Evolutionary conservation across 2,888 invertebrate species (phyloP), one percentile per base, ranked within the genome.

Genomic region (Ichneumoninae sp.): DNA sequence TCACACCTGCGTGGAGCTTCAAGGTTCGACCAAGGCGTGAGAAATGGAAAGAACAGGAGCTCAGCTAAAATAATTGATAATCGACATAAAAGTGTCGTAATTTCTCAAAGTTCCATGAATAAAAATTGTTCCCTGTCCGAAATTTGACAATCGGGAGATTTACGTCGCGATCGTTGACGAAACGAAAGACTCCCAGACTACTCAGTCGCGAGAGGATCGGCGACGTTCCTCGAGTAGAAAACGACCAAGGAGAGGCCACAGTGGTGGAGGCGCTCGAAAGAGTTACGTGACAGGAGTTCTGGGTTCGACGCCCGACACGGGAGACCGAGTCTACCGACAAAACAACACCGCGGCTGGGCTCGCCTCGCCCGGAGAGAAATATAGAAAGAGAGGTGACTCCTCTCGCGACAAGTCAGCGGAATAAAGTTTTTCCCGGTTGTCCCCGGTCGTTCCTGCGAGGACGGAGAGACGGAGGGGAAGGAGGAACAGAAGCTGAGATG

Each of bases 321-420:
- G 50, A 81, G 76, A 83, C 84, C 83, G 81, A 85, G 74, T 86
- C 84, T 72, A 74, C 79, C 89, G 87, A 87, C 90, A 91, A 91
- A 91, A 91, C 91, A 91, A 91, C 90, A 89, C 86, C 86, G 84
- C 72, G 69, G 54, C 60, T 70, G 78, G 72, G 68, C 60, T 70
- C 80, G 72, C 69, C 70, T 76, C 65, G 62, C 19, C 71, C 84
- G 22, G 62, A 62, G 40, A 52, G 47, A 78, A 66, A 86, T 80
- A 75, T 60, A 86, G 71, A 70, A 65, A 80, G 76, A 77, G 70
- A 75, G 57, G 57, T 44, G 72, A 68, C 47, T 57, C 68, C 69
- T 60, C 76, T 71, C 68, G 78, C 82, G 87, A 86, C 89, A 89
- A 92, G 90, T 92, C 92, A 92, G 91, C 91, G 90, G 86, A 91